Evolutionary conservation across 53 echinoderm and acorn worm species (phyloP).

Genomic region (Antedon mediterranea): DNA sequence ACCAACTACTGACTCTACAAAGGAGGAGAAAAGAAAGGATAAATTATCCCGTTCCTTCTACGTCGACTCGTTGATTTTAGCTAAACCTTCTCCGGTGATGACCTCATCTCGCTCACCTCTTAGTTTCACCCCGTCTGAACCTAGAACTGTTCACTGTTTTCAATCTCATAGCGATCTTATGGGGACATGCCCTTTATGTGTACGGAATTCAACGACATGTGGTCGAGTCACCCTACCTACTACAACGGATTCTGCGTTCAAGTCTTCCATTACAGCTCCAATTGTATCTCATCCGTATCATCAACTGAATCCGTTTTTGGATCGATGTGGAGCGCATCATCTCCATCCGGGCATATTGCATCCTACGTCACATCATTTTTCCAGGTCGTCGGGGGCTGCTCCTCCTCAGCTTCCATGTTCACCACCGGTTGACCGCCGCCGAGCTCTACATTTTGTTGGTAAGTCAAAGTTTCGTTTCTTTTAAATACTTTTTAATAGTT

Average conservation of each 20-base stretch:
- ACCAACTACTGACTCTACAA: neutral
- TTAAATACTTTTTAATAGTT: too few relatives aligned
- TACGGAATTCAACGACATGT: slow-evolving; percentile 52
- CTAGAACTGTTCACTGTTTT: slow-evolving; percentile 33
- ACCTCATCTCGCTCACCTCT: slow-evolving; percentile 38
- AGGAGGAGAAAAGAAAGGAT: neutral
- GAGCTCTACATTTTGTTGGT: slow-evolving; percentile 77
- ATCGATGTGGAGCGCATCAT: slow-evolving; percentile 24
- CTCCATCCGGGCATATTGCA: slow-evolving; percentile 31
- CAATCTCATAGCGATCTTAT: slow-evolving; percentile 52
- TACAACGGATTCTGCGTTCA: slow-evolving; percentile 20
- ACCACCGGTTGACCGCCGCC: slow-evolving; percentile 48
- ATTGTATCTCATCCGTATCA: neutral
- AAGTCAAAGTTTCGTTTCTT: too few relatives aligned
- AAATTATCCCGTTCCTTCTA: slow-evolving; percentile 87
- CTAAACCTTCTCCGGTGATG: slow-evolving; percentile 36
- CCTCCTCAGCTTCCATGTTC: slow-evolving; percentile 52
- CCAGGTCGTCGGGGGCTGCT: slow-evolving; percentile 32
- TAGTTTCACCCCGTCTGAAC: slow-evolving; percentile 37
- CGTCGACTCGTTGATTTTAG: slow-evolving; percentile 87
- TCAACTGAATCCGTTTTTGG: neutral
- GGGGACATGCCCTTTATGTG: slow-evolving; percentile 53
- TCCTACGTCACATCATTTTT: slow-evolving; percentile 40
- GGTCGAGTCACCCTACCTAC: slow-evolving; percentile 44
- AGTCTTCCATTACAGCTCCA: neutral